Evolutionary conservation across 2,113 vertebrate species (phyloP), one percentile per base, ranked within the genome.

Genomic region (Trichechus manatus): DNA sequence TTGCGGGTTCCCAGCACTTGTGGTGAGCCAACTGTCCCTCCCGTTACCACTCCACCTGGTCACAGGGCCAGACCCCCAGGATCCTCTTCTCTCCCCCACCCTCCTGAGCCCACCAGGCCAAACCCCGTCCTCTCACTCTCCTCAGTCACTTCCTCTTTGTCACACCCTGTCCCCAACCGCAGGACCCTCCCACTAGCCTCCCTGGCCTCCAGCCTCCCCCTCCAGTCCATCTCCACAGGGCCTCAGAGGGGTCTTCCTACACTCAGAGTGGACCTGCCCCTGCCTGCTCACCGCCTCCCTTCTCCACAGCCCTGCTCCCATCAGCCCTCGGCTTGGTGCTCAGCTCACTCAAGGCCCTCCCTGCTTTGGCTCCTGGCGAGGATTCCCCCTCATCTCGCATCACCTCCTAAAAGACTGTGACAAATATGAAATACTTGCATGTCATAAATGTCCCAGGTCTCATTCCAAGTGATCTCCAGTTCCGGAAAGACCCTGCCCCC

Each of bases 31-130:
- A 20, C 22, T 80, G 98, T 98, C 68, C 98, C 98, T 74, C 20
- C 9, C 22, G 6, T 74, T 22, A 36, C n/a, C 22, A 33, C 20
- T 39, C 70, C n/a, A 20, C 70, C 4, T 98, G 98, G 9, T 97
- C 98, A 25, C 98, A 98, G 92, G 98, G 98, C 0, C 98, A 98
- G n/a, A 11, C 44, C 56, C 44, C 15, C 6, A 8, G 17, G 1
- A 3, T 47, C 47, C 47, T 42, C 53, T 36, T 20, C 56, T 44
- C 61, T 59, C 11, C 17, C n/a, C 72, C 44, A 25, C 70, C 9
- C 31, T 7, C 10, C 25, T 29, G 11, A 13, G 27, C 9, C 27
- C 39, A 9, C 44, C 89, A 42, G 78, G 36, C 79, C 33, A 91
- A 50, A 33, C 11, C 11, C 72, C 4, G 9, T 20, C 17, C 22